Base-by-base conservation (phyloP, 2,113 vertebrate genomes). In the Colius striatus region DNA sequence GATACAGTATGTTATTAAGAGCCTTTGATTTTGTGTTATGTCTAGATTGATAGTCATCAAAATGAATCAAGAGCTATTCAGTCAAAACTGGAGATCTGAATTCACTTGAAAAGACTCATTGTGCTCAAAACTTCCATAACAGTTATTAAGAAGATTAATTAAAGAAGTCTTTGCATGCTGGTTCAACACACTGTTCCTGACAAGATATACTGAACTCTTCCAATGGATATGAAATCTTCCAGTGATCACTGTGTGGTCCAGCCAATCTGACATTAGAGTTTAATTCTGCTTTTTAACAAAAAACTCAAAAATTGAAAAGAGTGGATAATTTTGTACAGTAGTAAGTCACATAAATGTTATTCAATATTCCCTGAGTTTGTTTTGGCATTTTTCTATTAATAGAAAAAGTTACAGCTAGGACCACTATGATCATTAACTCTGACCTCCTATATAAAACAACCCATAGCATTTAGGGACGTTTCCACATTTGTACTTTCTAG, bases 61-160 rank as follows among this genome's bases (percentile, higher is more conserved):
- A 90, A 90, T 72, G 19, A 85, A 83, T 77, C 70, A 92, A 89
- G 65, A 84, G 7, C 51, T 90, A 55, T 58, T 94, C 73, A 92
- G 51, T 71, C 70, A 81, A 76, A 81, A 92, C 19, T 77, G 36
- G 57, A 92, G 32, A 26, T 58, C 73, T 93, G 61, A 53, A 84
- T 87, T 93, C 66, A 72, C n/a, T 73, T 47, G 36, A 87, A 74
- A 27, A 45, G 70, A 61, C 25, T 43, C 38, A 43, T n/a, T 94
- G 57, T 62, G 54, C 61, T 94, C 65, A 60, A 25, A n/a, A 71
- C 15, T 62, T 68, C 41, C 27, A 26, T 67, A 84, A 38, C 16
- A 50, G 54, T 67, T 76, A 90, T 38, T 43, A 71, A 79, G 58
- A 75, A n/a, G 3, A 86, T 80, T 76, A 84, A 75, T 75, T 86